Conservation (phyloP, 2,113 vertebrate genomes). For the Dolichotis patagonum region DNA sequence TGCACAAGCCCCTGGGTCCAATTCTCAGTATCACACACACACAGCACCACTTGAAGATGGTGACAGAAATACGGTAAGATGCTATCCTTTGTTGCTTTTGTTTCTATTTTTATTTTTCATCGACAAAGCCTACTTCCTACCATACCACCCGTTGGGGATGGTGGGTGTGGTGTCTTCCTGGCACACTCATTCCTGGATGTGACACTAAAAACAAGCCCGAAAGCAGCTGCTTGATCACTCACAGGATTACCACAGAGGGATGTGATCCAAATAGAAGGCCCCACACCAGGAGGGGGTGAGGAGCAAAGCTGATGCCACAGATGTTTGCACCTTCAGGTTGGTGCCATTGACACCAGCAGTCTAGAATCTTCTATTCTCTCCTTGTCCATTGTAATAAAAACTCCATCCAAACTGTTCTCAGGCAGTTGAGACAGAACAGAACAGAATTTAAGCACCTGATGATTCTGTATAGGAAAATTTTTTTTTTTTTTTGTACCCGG, state of each 20-base stretch:
- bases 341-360: neutral
- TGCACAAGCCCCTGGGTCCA: neutral
- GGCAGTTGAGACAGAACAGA: neutral
- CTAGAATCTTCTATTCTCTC: neutral
- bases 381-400: neutral
- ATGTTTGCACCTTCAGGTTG: neutral
- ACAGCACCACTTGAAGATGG: neutral
- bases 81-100: neutral
- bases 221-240: neutral
- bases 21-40: neutral
- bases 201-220: constrained; percentile 23
- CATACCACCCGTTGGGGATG: neutral
- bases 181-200: neutral
- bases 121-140: neutral
- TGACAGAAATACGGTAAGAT: neutral
- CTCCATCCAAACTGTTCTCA: neutral
- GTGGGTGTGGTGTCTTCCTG: neutral
- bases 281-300: neutral
- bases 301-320: neutral
- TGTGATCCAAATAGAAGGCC: neutral
- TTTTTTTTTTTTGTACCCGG: too few species aligned
- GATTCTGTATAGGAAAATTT: too few species aligned
- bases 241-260: neutral
- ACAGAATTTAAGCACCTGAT: neutral
- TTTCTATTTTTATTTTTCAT: constrained; percentile 35